Percentiles rank a stretch among this genome's conserved stretches.
These are phyloP conservation scores for Heliocidaris erythrogramma DNA, from an alignment of 35 echinoderm and acorn worm genomes.

Conservation along the genomic window DNA sequence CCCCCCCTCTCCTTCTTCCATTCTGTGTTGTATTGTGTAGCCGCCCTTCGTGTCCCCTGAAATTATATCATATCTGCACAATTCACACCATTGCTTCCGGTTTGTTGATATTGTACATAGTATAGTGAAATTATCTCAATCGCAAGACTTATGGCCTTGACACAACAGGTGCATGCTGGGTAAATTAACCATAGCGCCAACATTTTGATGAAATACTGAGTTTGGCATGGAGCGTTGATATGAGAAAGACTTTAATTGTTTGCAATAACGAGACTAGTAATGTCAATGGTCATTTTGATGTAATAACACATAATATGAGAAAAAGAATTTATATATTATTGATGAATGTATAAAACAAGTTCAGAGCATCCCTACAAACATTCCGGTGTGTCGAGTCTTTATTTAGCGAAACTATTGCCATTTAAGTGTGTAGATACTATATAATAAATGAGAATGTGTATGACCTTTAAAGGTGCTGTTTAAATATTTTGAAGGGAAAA, in stretches of 20 bases:
- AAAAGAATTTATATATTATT: constrained; percentile 32
- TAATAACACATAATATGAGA: neutral
- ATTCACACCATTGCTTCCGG: neutral
- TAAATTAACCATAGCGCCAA: neutral
- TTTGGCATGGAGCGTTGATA: neutral
- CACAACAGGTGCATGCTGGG: neutral
- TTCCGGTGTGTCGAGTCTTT: neutral
- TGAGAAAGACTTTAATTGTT: neutral
- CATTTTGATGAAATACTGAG: neutral
- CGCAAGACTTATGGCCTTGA: neutral
- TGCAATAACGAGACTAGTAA: neutral
- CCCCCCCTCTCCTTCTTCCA: neutral
- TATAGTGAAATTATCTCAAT: neutral
- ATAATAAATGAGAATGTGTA: no score
- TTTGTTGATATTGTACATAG: constrained; percentile 5
- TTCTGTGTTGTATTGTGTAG: neutral
- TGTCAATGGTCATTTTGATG: neutral
- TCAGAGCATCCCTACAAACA: constrained; percentile 15
- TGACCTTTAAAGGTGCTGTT: no score
- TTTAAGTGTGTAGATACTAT: no score
- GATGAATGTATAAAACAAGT: constrained; percentile 24
- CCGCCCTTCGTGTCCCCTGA: neutral
- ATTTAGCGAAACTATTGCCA: neutral
- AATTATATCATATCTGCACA: neutral
- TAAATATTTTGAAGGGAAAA: neutral